Conservation (phyloP, 2,113 vertebrate species). For the Leucoraja erinaceus region DNA sequence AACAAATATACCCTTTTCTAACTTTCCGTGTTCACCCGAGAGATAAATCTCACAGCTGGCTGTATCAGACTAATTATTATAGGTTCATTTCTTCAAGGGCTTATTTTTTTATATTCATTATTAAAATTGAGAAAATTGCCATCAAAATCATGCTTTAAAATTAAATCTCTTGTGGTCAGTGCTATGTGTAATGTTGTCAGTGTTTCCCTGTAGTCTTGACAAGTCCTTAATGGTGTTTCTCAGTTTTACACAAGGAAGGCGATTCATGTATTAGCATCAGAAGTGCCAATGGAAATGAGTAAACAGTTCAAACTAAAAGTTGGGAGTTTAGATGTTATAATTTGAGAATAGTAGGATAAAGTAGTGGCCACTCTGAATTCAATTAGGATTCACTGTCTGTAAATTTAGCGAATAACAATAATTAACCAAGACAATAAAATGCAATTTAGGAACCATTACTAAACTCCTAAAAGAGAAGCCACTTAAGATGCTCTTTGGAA, state of each 20-base stretch:
- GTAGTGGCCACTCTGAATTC: background rate
- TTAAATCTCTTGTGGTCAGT: background rate
- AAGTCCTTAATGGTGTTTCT: background rate
- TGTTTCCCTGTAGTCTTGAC: background rate
- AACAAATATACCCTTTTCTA: background rate
- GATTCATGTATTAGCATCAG: background rate
- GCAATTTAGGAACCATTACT: background rate
- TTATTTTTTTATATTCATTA: slow-evolving; percentile 14
- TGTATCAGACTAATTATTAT: background rate
- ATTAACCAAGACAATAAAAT: background rate
- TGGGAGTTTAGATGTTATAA: too few species aligned
- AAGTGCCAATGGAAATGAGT: background rate
- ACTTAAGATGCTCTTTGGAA: background rate
- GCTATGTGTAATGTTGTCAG: background rate
- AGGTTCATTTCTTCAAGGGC: background rate
- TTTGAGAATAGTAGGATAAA: background rate
- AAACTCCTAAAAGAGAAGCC: background rate
- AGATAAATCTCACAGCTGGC: background rate
- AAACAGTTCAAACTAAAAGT: background rate
- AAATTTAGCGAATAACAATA: background rate
- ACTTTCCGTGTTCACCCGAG: background rate
- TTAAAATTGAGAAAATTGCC: background rate
- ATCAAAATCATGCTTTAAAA: slow-evolving; percentile 27
- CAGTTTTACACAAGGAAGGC: background rate
- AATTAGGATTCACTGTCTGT: background rate